phyloP scores from a whole-genome alignment of 2,113 vertebrate genomes.

The Caretta caretta region DNA sequence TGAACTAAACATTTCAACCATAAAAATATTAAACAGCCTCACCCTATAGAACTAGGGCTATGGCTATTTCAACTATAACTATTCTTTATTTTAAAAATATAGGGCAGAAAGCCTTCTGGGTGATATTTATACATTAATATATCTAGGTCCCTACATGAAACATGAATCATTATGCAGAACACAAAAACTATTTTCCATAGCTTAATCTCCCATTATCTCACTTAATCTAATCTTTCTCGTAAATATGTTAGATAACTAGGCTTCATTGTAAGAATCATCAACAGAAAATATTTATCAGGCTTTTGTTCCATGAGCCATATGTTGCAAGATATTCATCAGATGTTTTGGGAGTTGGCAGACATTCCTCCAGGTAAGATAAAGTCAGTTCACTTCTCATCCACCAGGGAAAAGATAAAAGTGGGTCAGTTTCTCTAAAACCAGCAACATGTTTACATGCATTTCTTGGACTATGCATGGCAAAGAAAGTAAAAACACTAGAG shows the following conservation, averaged over 20 bases:
- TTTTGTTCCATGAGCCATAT: conserved; percentile 62
- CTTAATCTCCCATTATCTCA: conserved; percentile 77
- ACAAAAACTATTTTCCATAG: conserved; percentile 72
- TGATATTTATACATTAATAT: conserved; percentile 84
- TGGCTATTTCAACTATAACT: conserved; percentile 84
- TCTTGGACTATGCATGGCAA: not conserved
- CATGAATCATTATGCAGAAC: conserved; percentile 79
- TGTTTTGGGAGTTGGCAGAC: conserved; percentile 60
- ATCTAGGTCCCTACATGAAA: conserved; percentile 80
- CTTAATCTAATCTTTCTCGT: conserved; percentile 79
- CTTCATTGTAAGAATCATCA: conserved; percentile 75
- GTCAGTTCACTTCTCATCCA: conserved; percentile 11
- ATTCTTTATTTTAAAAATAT: conserved; percentile 89
- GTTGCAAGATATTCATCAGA: conserved; percentile 53
- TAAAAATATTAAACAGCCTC: conserved; percentile 87
- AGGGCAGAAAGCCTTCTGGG: conserved; percentile 85
- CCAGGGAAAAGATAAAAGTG: not conserved
- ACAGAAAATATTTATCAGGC: conserved; percentile 79
- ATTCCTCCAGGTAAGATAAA: conserved; percentile 54
- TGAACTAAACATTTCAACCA: conserved; percentile 85
- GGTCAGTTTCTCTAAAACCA: conserved; percentile 30
- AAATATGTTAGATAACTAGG: conserved; percentile 78
- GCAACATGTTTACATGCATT: not conserved
- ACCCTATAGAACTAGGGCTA: conserved; percentile 90
- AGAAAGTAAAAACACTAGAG: not conserved